Base-by-base conservation (phyloP, 2,888 invertebrate species). In the Cremastobaeus sp. region DNA sequence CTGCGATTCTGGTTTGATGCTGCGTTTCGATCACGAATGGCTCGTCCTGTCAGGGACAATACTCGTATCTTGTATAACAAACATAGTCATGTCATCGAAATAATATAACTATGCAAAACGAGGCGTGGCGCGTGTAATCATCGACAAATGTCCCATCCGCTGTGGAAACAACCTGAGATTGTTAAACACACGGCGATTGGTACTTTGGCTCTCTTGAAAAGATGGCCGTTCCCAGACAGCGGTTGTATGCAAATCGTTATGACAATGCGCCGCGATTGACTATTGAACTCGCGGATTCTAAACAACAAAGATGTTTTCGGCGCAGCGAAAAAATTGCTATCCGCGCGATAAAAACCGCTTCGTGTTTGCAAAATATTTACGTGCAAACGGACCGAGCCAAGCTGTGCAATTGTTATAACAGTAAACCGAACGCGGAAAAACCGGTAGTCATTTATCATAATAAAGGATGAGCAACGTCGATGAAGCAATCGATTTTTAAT, bases 91-190 rank as follows among this genome's bases (percentile, higher is more conserved):
- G 48, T 54, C 52, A 55, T 55, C 41, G 48, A 50, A 68, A 73
- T 62, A 73, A 66, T 57, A 55, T 43, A 66, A 55, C 73, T 55
- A 62, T 62, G 55, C 50, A 41, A 66, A 73, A 66, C 65, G 65
- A 59, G 15, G 37, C 20, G 35, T 14, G 41, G 48, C 45, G 30
- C 59, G 39, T 60, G 41, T 60, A 72, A 72, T 72, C 54, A 72
- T 59, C 54, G 47, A 45, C 50, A 47, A 57, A 72, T 30, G 28
- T 50, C 25, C 34, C 28, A 15, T 20, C 8, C 11, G 45, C 47
- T 48, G 43, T 64, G 50, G 47, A 71, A 65, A 59, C 43, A 65
- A 59, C 59, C 43, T 47, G 32, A 41, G 48, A 55, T 43, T 28
- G 43, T 47, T 39, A 18, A 60, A 50, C 39, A 17, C 8, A 17